phyloP scores from a whole-genome alignment of 2,113 vertebrate species.

The Ammodramus savannarum region DNA sequence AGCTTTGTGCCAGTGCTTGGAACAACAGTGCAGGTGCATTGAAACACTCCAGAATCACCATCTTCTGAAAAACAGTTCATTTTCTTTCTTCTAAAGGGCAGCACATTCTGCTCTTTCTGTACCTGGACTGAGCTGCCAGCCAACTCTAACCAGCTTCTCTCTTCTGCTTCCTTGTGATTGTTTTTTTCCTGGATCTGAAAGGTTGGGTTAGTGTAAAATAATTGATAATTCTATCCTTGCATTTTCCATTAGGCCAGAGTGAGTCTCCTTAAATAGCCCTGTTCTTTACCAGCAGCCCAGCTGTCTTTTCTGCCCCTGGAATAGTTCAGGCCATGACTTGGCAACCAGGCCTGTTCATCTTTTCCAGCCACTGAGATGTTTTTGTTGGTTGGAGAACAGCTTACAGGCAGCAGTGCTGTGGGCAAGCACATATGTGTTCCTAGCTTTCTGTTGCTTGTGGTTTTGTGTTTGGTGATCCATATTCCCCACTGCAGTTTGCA shows the following conservation, averaged over 20 bases:
- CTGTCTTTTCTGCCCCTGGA: constrained; percentile 45
- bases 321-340: neutral
- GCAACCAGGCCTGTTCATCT: constrained; percentile 52
- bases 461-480: constrained; percentile 25
- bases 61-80: neutral
- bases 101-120: neutral
- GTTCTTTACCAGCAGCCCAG: constrained; percentile 48
- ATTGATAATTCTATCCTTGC: constrained; percentile 63
- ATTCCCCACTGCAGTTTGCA: neutral
- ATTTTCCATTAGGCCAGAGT: constrained; percentile 61
- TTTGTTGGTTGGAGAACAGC: constrained; percentile 39
- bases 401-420: constrained; percentile 34
- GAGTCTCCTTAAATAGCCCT: constrained; percentile 45
- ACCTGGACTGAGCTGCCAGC: neutral
- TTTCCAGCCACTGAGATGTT: constrained; percentile 56
- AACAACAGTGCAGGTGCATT: neutral
- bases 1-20: neutral
- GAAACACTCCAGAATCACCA: neutral
- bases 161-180: neutral
- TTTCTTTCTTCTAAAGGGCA: neutral
- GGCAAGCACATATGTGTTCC: neutral
- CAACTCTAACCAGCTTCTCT: neutral
- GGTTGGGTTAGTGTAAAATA: constrained; percentile 57
- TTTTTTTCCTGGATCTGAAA: constrained; percentile 32
- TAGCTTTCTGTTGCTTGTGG: constrained; percentile 15